Evolutionary conservation across 2,113 vertebrate genomes (phyloP).

Genomic region (Protomyctophum bolini): DNA sequence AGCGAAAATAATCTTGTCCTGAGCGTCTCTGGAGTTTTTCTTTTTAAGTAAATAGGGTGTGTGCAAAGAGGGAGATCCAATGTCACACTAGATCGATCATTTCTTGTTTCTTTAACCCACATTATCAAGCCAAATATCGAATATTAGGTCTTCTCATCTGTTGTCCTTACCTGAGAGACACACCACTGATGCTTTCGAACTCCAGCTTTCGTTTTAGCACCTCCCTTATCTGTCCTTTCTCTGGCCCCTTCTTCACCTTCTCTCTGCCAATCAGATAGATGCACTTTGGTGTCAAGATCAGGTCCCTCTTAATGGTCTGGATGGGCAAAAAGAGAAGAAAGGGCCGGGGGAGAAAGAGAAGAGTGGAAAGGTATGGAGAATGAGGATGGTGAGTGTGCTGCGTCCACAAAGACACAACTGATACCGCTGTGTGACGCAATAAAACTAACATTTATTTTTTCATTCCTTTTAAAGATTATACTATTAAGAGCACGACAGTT

Average conservation of each 20-base stretch:
- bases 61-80: too few relatives aligned
- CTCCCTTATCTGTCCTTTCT: constrained; percentile 95
- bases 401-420: background rate
- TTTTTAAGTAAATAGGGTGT: too few relatives aligned
- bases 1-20: too few relatives aligned
- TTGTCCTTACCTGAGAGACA: constrained; percentile 79
- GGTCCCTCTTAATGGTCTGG: constrained; percentile 92
- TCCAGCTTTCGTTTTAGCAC: constrained; percentile 94
- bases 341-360: constrained; percentile 23
- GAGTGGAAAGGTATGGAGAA: background rate
- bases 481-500: too few relatives aligned
- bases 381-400: background rate
- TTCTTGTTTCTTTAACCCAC: constrained; percentile 8
- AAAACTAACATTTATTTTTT: background rate
- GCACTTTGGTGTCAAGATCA: constrained; percentile 91
- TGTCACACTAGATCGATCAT: background rate
- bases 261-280: constrained; percentile 95
- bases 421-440: background rate
- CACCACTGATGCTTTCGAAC: constrained; percentile 78
- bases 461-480: background rate
- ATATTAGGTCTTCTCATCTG: background rate
- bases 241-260: constrained; percentile 94
- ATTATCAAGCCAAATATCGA: background rate
- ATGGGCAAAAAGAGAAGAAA: constrained; percentile 14
- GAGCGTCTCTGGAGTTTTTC: too few relatives aligned